Conservation (phyloP, 2,113 vertebrate species). For the Oncorhynchus tshawytscha region DNA sequence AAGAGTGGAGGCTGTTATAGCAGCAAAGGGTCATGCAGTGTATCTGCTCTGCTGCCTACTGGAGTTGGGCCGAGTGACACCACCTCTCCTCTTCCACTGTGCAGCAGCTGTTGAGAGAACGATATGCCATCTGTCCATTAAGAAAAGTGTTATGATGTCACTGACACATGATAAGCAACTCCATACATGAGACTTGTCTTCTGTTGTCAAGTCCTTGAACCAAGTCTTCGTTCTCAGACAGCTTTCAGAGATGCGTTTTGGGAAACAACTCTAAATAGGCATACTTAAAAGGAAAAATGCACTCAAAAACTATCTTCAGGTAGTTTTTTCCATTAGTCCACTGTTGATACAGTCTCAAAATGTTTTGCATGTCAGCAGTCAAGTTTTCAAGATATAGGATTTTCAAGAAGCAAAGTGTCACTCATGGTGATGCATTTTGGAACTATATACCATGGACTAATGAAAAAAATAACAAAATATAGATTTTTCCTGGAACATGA, state of each 20-base stretch:
- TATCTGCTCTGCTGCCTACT: neutral
- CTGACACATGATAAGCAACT: neutral
- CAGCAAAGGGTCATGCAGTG: neutral
- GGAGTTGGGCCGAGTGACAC: neutral
- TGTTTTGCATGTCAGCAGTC: too few relatives aligned
- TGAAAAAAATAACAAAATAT: too few relatives aligned
- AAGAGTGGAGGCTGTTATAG: too few relatives aligned
- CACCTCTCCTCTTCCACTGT: neutral
- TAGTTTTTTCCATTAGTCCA: too few relatives aligned
- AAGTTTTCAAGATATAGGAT: too few relatives aligned
- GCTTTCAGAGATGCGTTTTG: constrained; percentile 21
- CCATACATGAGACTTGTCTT: neutral
- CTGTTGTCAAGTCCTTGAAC: neutral
- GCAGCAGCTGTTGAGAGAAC: constrained; percentile 14
- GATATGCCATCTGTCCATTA: neutral
- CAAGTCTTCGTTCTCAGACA: neutral
- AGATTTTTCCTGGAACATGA: constrained; percentile 14
- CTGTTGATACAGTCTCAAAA: too few relatives aligned
- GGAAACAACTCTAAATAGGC: neutral
- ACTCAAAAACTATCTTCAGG: too few relatives aligned
- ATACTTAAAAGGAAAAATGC: too few relatives aligned
- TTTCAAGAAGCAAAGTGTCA: too few relatives aligned
- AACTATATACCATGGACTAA: neutral
- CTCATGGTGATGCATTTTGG: constrained; percentile 15
- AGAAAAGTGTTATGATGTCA: neutral